These are phyloP conservation scores for Malacoctenus gilli DNA, from an alignment of 2,797 vertebrate genomes.

Conservation along the genomic window DNA sequence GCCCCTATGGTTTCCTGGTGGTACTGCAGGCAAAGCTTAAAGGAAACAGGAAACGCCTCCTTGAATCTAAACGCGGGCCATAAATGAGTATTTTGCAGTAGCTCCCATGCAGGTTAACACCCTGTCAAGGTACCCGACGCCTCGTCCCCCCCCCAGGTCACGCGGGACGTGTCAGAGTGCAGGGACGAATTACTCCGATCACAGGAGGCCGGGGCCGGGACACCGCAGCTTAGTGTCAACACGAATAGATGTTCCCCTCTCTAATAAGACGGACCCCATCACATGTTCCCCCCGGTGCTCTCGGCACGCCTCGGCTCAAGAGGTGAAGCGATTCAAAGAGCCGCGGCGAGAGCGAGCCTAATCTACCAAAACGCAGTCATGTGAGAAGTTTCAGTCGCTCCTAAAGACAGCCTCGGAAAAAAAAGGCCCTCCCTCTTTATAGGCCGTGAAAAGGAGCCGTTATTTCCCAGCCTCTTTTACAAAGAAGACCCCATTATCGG, in stretches of 20 bases:
- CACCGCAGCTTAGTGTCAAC: slow-evolving; percentile 41
- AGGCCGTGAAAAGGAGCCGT: slow-evolving; percentile 20
- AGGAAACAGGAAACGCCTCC: no score
- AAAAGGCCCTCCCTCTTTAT: slow-evolving; percentile 29
- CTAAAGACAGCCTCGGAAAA: slow-evolving; percentile 21
- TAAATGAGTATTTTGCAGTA: no score
- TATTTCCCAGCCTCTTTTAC: slow-evolving; percentile 22
- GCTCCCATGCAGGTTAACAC: not conserved
- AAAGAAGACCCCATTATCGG: slow-evolving; percentile 36
- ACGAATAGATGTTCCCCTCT: slow-evolving; percentile 50
- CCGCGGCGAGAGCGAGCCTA: slow-evolving; percentile 33
- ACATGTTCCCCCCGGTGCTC: slow-evolving; percentile 32
- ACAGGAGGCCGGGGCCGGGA: slow-evolving; percentile 42
- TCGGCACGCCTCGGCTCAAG: slow-evolving; percentile 30
- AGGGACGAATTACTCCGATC: slow-evolving; percentile 60
- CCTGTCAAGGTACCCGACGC: slow-evolving; percentile 28
- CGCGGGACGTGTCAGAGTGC: slow-evolving; percentile 30
- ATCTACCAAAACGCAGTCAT: slow-evolving; percentile 61
- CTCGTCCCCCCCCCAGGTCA: slow-evolving; percentile 40
- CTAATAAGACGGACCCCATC: slow-evolving; percentile 50
- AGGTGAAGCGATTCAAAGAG: slow-evolving; percentile 18
- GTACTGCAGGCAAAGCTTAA: no score
- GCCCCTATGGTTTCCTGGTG: no score
- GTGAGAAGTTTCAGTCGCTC: slow-evolving; percentile 44
- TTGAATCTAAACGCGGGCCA: no score